Base-by-base conservation (phyloP, 2,888 invertebrate species). In the Minunthozetes semirufus region DNA sequence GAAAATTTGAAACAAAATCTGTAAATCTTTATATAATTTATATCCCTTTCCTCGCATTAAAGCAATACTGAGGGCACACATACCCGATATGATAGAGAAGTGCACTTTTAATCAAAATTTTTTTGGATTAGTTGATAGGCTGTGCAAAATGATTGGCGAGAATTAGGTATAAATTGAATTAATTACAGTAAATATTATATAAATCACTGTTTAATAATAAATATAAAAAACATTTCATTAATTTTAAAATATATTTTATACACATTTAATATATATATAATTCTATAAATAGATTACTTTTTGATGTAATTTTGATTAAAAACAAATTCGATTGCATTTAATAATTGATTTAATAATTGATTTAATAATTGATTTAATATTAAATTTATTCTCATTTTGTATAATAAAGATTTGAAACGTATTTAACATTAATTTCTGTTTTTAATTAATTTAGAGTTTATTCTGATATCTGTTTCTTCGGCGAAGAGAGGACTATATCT, bases 401-500 rank as follows among this genome's bases (percentile, higher is more conserved):
- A 15, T 15, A 48, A 48, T 15, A 17, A 11, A 48, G 17, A 42
- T 11, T 17, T 48, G 46, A 48, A 17, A 48, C 13, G 13, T 48
- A 13, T 56, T 56, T 9, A 56, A 22, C n/a, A 53, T 19, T n/a
- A 53, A 53, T 56, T 6, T 50, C 50, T 2, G 19, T 50, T 15
- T 50, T 15, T 50, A 19, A 50, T 33, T 33, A 33, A 33, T 33
- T 33, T 3, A 3, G 5, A 56, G 15, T 38, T 22, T 46, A 68
- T 42, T 42, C 61, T 15, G 9, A 15, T 8, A 46, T 68, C 22
- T 68, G 68, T 22, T 68, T 72, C 22, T 72, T 72, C 17, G 72
- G 50, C 53, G 27, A n/a, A 3, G 25, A 61, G 1, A 77, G 53
- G 15, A 80, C 78, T 9, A 77, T 68, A 27, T 80, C 79, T 76